These are phyloP conservation scores for Esperia sulphurella DNA, from an alignment of 2,888 invertebrate genomes.

Conservation along the genomic window DNA sequence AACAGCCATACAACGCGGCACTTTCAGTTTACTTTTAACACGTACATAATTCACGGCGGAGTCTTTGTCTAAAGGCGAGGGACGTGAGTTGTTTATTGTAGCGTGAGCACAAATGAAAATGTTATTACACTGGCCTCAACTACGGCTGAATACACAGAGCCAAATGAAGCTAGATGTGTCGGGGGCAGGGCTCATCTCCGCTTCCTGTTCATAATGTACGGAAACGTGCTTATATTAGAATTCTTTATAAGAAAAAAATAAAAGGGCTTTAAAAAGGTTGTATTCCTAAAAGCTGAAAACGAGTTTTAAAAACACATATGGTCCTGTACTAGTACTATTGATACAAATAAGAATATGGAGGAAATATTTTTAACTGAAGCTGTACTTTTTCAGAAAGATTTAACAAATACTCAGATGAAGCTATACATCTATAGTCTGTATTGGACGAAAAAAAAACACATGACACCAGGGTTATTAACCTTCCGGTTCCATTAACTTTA, in stretches of 20 bases:
- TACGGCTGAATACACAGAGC: constrained; percentile 40
- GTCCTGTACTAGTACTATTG: too few species aligned
- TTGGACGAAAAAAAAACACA: too few species aligned
- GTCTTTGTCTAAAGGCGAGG: constrained; percentile 77
- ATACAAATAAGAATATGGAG: too few species aligned
- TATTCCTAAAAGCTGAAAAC: too few species aligned
- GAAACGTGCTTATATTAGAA: constrained; percentile 20
- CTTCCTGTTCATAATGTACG: constrained; percentile 1
- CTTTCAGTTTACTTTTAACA: constrained; percentile 80
- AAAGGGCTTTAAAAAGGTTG: too few species aligned
- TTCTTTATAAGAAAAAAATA: constrained; percentile 1
- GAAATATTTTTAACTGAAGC: too few species aligned
- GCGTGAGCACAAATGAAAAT: constrained; percentile 77
- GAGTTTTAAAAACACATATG: too few species aligned
- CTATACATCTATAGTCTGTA: too few species aligned
- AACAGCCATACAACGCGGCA: constrained; percentile 75
- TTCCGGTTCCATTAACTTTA: constrained; percentile 30
- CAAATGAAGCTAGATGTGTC: constrained; percentile 18
- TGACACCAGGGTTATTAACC: too few species aligned
- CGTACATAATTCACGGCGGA: constrained; percentile 77
- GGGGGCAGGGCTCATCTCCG: constrained; percentile 2
- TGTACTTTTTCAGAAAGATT: too few species aligned
- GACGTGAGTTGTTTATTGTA: constrained; percentile 79
- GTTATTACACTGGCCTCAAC: constrained; percentile 69
- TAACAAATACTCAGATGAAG: too few species aligned